These are phyloP conservation scores for Diplolepis rosae DNA, from an alignment of 2,888 invertebrate species.

Conservation along the genomic window DNA sequence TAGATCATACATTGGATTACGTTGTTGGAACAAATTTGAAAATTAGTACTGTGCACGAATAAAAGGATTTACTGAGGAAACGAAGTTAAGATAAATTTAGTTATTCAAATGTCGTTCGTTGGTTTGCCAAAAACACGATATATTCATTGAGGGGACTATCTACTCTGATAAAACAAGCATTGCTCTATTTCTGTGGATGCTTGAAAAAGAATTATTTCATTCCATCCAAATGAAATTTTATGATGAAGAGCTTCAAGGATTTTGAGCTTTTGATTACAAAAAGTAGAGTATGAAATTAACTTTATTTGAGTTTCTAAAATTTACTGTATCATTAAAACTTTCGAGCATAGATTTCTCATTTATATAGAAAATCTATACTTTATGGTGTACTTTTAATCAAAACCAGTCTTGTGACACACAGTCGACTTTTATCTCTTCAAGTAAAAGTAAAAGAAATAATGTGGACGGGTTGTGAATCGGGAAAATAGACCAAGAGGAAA, in stretches of 20 bases:
- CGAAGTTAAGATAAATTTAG: constrained; percentile 27
- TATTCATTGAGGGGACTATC: not conserved
- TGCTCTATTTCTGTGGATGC: not conserved
- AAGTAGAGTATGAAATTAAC: not conserved
- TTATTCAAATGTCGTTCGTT: constrained; percentile 20
- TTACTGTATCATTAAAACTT: not conserved
- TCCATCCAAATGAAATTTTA: not conserved
- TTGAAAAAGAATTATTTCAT: not conserved
- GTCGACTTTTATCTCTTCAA: constrained; percentile 19
- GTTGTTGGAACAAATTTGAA: constrained; percentile 11
- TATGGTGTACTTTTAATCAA: constrained; percentile 21
- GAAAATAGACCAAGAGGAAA: constrained; percentile 24
- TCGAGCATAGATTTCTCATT: not conserved
- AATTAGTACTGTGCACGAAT: constrained; percentile 11
- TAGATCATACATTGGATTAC: not conserved
- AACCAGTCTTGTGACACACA: constrained; percentile 16
- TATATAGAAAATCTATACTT: not conserved
- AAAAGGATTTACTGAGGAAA: constrained; percentile 11
- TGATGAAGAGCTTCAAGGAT: not conserved
- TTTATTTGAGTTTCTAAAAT: not conserved
- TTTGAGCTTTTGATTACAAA: not conserved
- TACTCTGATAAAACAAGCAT: not conserved
- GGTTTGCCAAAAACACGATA: constrained; percentile 10
- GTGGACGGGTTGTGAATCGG: constrained; percentile 13
- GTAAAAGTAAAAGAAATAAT: constrained; percentile 9